Conservation (phyloP, 1,140 invertebrate species). For the Drosophila sp. region DNA sequence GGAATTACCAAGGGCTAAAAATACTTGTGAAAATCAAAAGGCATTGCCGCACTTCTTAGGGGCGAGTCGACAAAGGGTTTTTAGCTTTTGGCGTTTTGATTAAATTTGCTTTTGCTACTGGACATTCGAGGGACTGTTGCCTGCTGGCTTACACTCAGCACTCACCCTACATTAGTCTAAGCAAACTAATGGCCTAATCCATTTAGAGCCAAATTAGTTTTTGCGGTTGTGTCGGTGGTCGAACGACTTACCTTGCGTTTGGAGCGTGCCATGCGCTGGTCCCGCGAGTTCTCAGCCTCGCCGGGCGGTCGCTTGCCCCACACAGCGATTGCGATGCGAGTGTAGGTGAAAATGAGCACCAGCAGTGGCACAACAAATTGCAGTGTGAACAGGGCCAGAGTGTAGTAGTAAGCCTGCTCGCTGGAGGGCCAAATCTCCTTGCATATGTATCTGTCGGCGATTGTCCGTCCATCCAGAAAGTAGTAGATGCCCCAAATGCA, state of each 20-base stretch:
- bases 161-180: not conserved
- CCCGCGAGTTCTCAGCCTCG: conserved; percentile 91
- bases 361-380: conserved; percentile 93
- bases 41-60: not conserved
- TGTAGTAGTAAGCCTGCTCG: conserved; percentile 88
- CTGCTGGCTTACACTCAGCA: not conserved
- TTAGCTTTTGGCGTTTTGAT: conserved; percentile 41
- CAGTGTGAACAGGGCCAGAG: conserved; percentile 89
- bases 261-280: conserved; percentile 92
- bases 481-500: conserved; percentile 12
- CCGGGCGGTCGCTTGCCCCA: conserved; percentile 94
- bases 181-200: conserved; percentile 36
- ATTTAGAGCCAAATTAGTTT: conserved; percentile 65
- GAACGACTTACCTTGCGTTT: conserved; percentile 91
- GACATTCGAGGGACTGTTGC: not conserved
- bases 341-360: conserved; percentile 94
- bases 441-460: conserved; percentile 86
- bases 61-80: conserved; percentile 12
- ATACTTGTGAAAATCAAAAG: conserved; percentile 15
- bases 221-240: conserved; percentile 48
- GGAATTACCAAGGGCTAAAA: conserved; percentile 17
- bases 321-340: conserved; percentile 92
- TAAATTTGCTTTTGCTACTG: conserved; percentile 25
- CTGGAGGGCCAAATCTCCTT: conserved; percentile 86
- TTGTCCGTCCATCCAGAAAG: conserved; percentile 1